Evolutionary conservation across 2,797 vertebrate species (phyloP).

Genomic region (Rhinoraja longicauda): DNA sequence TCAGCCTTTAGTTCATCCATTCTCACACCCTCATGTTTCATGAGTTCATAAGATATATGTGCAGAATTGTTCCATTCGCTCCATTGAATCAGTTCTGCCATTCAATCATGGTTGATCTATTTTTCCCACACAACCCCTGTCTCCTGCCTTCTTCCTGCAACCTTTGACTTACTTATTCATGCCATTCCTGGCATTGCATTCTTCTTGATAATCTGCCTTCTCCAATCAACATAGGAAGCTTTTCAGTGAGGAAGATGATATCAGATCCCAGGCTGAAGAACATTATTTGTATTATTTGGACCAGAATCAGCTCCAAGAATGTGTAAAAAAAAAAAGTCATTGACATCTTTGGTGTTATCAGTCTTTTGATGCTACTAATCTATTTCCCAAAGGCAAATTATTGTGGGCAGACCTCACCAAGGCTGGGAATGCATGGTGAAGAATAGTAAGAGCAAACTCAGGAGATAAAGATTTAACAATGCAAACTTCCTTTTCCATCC

Average conservation of each 20-base stretch:
- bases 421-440: neutral
- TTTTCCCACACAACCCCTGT: too few relatives aligned
- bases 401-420: neutral
- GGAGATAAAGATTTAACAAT: neutral
- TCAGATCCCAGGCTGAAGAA: neutral
- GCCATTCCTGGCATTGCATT: neutral
- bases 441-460: neutral
- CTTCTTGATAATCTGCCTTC: neutral
- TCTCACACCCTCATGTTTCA: neutral
- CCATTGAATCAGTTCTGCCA: too few relatives aligned
- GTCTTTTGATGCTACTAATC: neutral
- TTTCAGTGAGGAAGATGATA: neutral
- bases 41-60: too few relatives aligned
- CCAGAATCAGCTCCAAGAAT: neutral
- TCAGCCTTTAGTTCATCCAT: neutral
- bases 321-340: neutral
- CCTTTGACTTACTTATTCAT: too few relatives aligned
- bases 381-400: too few relatives aligned
- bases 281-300: neutral
- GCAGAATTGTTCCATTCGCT: too few relatives aligned
- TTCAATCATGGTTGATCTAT: too few relatives aligned
- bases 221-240: neutral
- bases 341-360: neutral
- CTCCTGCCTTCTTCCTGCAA: too few relatives aligned
- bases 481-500: neutral